These are phyloP conservation scores for Chloroceryle aenea DNA, from an alignment of 2,113 vertebrate species.

Conservation along the genomic window DNA sequence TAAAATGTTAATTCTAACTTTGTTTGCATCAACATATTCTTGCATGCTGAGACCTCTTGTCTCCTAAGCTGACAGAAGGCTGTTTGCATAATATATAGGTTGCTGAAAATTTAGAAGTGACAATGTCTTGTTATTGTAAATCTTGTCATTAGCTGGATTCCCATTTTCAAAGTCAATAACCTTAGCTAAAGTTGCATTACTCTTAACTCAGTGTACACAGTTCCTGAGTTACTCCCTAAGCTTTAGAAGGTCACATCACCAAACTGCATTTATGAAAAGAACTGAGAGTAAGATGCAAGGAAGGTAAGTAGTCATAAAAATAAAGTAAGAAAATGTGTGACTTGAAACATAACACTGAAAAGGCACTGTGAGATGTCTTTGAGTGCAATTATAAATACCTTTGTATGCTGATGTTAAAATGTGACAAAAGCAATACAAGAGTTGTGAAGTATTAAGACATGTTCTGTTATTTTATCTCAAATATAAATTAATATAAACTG, in stretches of 20 bases:
- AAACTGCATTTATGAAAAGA: neutral
- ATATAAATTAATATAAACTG: neutral
- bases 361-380: neutral
- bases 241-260: neutral
- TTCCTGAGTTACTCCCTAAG: neutral
- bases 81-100: conserved; percentile 7
- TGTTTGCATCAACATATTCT: neutral
- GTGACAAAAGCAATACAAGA: neutral
- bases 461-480: neutral
- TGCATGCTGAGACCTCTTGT: neutral
- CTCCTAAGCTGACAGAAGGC: neutral
- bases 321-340: neutral
- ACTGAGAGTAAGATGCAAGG: neutral
- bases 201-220: neutral
- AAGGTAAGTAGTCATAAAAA: neutral
- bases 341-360: neutral
- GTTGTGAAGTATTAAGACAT: neutral
- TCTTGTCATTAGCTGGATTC: neutral
- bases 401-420: neutral
- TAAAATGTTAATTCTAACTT: conserved; percentile 16
- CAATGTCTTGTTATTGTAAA: neutral
- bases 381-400: neutral
- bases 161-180: neutral
- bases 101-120: conserved; percentile 1
- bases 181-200: neutral